Percentiles rank a stretch among this genome's conserved stretches.
Conservation (phyloP, 2,797 vertebrate species). For the Salarias fasciatus region DNA sequence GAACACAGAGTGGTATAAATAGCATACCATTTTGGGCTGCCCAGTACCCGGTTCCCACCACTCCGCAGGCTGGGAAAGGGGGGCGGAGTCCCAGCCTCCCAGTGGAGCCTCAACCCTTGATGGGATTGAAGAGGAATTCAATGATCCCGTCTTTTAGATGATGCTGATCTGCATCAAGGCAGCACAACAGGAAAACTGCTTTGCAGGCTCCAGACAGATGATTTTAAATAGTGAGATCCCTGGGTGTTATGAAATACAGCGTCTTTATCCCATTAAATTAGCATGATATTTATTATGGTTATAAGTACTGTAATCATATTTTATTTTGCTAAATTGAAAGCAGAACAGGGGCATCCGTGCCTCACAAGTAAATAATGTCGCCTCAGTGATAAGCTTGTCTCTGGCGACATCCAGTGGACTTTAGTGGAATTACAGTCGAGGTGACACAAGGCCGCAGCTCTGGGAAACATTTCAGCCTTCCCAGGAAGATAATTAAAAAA, state of each 20-base stretch:
- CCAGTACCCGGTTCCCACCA: constrained; percentile 93
- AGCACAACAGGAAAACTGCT: not conserved
- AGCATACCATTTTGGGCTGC: constrained; percentile 87
- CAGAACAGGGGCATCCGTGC: too few relatives aligned
- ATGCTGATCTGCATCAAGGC: constrained; percentile 13
- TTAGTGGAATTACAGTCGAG: constrained; percentile 14
- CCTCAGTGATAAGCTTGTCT: constrained; percentile 24
- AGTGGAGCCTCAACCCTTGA: constrained; percentile 55
- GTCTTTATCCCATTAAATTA: too few relatives aligned
- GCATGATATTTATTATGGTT: too few relatives aligned
- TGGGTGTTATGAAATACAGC: too few relatives aligned
- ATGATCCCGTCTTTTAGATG: constrained; percentile 15
- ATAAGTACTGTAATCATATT: too few relatives aligned
- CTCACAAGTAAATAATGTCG: fast-evolving
- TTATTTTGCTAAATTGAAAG: too few relatives aligned
- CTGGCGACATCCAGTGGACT: constrained; percentile 57
- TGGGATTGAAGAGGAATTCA: constrained; percentile 56
- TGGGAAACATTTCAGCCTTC: too few relatives aligned
- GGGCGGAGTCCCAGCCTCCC: constrained; percentile 82
- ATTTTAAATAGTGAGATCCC: too few relatives aligned
- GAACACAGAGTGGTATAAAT: constrained; percentile 94
- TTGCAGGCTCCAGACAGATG: not conserved
- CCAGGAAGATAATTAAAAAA: too few relatives aligned
- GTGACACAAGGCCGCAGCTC: too few relatives aligned
- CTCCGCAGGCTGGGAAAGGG: constrained; percentile 93